Percentiles rank a stretch among this genome's conserved stretches.
These are phyloP conservation scores for Zoanthus gigantus DNA, from an alignment of 92 coral and sea anemone species.

Conservation along the genomic window DNA sequence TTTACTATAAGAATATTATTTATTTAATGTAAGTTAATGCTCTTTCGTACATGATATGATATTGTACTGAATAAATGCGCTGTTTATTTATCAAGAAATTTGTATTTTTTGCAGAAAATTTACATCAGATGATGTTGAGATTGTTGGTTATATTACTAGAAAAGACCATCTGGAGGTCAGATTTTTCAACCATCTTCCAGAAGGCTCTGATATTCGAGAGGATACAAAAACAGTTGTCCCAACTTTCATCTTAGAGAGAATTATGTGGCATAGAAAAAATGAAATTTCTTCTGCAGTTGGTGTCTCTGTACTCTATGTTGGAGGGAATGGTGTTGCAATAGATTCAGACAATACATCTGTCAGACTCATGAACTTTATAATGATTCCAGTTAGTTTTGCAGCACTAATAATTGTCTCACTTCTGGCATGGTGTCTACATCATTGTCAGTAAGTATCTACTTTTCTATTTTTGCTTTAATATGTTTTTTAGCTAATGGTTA, in stretches of 20 bases:
- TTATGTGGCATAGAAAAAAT: slow-evolving; percentile 43
- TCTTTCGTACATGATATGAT: too few relatives aligned
- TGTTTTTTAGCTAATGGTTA: too few relatives aligned
- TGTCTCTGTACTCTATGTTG: slow-evolving; percentile 47
- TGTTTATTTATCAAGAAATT: not conserved
- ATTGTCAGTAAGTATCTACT: slow-evolving; percentile 68
- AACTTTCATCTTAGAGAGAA: slow-evolving; percentile 28
- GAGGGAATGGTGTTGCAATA: slow-evolving; percentile 1
- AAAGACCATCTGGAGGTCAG: slow-evolving; percentile 46
- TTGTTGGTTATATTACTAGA: slow-evolving; percentile 18
- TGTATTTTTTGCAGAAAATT: slow-evolving; percentile 25
- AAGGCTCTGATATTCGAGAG: slow-evolving; percentile 70
- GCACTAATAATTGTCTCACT: slow-evolving; percentile 58
- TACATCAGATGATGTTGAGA: not conserved
- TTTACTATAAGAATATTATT: too few relatives aligned
- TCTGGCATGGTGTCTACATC: slow-evolving; percentile 73
- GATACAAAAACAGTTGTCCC: slow-evolving; percentile 58
- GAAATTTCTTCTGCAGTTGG: slow-evolving; percentile 59
- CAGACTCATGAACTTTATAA: slow-evolving; percentile 68
- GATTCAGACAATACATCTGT: slow-evolving; percentile 19
- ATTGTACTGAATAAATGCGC: too few relatives aligned
- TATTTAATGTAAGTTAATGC: too few relatives aligned
- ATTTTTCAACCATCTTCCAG: slow-evolving; percentile 56
- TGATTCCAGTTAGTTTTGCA: slow-evolving; percentile 80
- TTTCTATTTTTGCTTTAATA: not conserved